Evolutionary conservation across 2,888 invertebrate species (phyloP).

Genomic region (Drosophila planitibia): DNA sequence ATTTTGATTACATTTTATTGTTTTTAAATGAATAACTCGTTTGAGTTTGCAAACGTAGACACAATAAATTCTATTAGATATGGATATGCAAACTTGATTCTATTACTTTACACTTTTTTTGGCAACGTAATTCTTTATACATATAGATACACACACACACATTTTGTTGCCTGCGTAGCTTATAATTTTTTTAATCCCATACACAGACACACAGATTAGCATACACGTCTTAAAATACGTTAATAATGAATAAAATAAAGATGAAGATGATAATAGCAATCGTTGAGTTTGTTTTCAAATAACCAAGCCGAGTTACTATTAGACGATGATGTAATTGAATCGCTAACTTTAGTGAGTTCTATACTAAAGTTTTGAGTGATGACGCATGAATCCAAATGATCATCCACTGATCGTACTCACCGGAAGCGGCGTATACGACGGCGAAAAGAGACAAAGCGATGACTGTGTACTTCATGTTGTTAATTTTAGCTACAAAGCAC

Average conservation of each 20-base stretch:
- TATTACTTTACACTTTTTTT: constrained; percentile 1
- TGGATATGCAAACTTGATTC: not conserved
- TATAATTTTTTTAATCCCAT: constrained; percentile 1
- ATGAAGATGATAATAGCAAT: constrained; percentile 47
- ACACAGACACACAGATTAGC: constrained; percentile 28
- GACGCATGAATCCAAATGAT: constrained; percentile 35
- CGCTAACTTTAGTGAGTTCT: constrained; percentile 8
- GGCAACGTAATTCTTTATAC: not conserved
- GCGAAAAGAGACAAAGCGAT: constrained; percentile 63
- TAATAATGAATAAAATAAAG: constrained; percentile 35
- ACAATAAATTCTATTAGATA: not conserved
- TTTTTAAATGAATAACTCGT: not conserved
- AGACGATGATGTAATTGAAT: constrained; percentile 56
- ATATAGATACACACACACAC: constrained; percentile 4
- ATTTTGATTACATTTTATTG: not conserved
- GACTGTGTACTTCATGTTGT: constrained; percentile 74
- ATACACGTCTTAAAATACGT: constrained; percentile 40
- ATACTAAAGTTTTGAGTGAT: constrained; percentile 8
- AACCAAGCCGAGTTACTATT: constrained; percentile 22
- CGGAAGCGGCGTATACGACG: constrained; percentile 72
- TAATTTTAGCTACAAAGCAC: not conserved
- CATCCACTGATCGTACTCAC: constrained; percentile 60
- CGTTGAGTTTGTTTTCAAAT: constrained; percentile 35
- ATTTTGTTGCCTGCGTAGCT: constrained; percentile 3
- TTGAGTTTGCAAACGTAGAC: not conserved